Percentiles rank a stretch among this genome's conserved stretches.
These are phyloP conservation scores for Elephantulus edwardii DNA, from an alignment of 2,113 vertebrate genomes.

Conservation along the genomic window DNA sequence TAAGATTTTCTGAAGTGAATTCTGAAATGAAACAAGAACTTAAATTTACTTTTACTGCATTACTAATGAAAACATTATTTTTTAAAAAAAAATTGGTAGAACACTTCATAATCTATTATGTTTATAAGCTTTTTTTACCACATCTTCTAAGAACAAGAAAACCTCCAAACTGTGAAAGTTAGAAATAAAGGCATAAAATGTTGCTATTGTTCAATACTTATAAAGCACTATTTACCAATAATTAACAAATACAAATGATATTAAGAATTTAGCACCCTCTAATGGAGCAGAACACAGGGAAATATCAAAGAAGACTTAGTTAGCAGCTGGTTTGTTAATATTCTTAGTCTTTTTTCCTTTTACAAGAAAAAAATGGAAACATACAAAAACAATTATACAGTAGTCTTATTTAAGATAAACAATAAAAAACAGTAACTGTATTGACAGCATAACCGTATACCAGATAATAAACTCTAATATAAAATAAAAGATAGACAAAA, in stretches of 20 bases:
- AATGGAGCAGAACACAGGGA: conserved; percentile 72
- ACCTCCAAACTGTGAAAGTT: conserved; percentile 34
- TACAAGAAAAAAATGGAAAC: conserved; percentile 55
- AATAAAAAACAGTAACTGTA: not conserved
- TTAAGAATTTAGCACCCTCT: conserved; percentile 62
- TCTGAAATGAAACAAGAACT: conserved; percentile 1
- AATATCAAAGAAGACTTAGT: conserved; percentile 71
- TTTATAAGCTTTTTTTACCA: conserved; percentile 44
- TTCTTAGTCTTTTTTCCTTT: conserved; percentile 60
- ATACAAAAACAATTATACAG: conserved; percentile 51
- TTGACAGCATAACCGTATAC: not conserved
- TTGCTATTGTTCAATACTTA: conserved; percentile 34
- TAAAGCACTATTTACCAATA: conserved; percentile 71
- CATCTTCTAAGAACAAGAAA: conserved; percentile 34
- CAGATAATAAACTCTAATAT: conserved; percentile 29
- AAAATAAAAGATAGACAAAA: not conserved
- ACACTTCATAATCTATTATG: conserved; percentile 1
- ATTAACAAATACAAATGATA: conserved; percentile 75
- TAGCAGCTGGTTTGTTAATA: conserved; percentile 79
- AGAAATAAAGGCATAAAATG: conserved; percentile 56
- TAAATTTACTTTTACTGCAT: not conserved
- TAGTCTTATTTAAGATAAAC: conserved; percentile 8
- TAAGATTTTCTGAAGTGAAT: conserved; percentile 23
- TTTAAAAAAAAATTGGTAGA: conserved; percentile 52
- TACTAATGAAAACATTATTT: conserved; percentile 24